Base-by-base conservation (phyloP, 2,113 vertebrate species). In the Nothoprocta perdicaria region DNA sequence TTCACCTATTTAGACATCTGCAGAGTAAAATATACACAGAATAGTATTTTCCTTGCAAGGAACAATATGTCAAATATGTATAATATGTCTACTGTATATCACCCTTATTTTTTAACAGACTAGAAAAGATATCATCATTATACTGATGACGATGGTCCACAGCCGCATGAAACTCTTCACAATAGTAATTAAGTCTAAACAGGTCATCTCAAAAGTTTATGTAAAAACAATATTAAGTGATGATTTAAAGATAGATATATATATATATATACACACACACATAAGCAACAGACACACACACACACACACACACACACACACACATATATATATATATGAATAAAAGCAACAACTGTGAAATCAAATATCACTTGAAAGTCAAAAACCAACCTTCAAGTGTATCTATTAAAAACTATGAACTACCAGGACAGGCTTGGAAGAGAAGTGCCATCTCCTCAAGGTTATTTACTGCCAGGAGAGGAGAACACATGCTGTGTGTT, bases 391-490 rank as follows among this genome's bases (percentile, higher is more conserved):
- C 9, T 89, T 91, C 23, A 84, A 66, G 43, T 23, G 2, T 33
- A 60, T 60, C 16, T 76, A 3, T 43, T 76, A 62, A 79, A 84
- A 33, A 45, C 31, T 48, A 31, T 14, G 78, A 93, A 74, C 31
- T 61, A 53, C 21, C 48, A 75, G 86, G n/a, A 76, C 27, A 24
- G 58, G 50, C 40, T 80, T 89, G 50, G 85, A 74, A 92, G 53
- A 69, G 67, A 94, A 79, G 63, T 41, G 73, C 11, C 72, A 12
- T 80, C 83, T 68, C 48, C 48, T 82, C 81, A 93, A 94, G 77
- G 60, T 86, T 93, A 88, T 92, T 91, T 80, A 62, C 92, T 1
- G 0, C 68, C 35, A 86, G 11, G 26, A 89, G 26, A 81, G 21
- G 9, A 65, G n/a, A 78, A 84, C 85, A n/a, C 48, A 31, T 19